A percentile compares a stretch with the other conserved stretches of the same genome.
Conservation (phyloP, 2,113 vertebrate species). For the Myocastor coypus region DNA sequence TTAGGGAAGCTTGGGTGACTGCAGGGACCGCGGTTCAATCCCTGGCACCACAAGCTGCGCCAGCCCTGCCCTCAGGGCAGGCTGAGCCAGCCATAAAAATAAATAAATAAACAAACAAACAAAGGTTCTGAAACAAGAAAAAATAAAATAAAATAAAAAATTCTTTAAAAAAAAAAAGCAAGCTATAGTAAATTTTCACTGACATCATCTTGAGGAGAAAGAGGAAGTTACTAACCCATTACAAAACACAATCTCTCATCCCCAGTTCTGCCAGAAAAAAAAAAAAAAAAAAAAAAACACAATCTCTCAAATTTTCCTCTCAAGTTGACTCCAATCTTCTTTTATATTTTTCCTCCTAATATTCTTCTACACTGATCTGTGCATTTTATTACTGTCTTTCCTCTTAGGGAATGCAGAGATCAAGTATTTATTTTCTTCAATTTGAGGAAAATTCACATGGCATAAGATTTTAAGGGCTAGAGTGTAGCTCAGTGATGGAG, state of each 20-base stretch:
- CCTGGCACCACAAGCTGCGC: no score
- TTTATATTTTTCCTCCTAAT: background rate
- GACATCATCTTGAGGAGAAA: background rate
- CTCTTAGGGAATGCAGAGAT: background rate
- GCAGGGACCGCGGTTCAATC: no score
- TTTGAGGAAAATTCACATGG: slow-evolving; percentile 11
- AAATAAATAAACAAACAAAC: no score
- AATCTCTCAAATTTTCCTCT: background rate
- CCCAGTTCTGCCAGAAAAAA: no score
- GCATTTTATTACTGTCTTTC: background rate
- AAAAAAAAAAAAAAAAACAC: no score
- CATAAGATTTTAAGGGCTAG: background rate
- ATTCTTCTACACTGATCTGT: background rate
- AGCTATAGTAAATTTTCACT: background rate
- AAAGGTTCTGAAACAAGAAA: no score
- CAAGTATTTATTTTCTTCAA: background rate
- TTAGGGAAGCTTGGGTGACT: no score
- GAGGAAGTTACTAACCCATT: background rate
- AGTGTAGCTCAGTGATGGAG: background rate
- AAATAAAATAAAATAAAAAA: no score
- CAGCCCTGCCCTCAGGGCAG: no score
- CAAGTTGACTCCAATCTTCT: slow-evolving; percentile 3
- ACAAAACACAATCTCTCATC: background rate
- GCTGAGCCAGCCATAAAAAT: no score
- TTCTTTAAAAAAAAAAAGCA: no score